A percentile compares a stretch with the other conserved stretches of the same genome.
phyloP scores from a whole-genome alignment of 1,140 invertebrate species.

The Meloidogyne chitwoodi region DNA sequence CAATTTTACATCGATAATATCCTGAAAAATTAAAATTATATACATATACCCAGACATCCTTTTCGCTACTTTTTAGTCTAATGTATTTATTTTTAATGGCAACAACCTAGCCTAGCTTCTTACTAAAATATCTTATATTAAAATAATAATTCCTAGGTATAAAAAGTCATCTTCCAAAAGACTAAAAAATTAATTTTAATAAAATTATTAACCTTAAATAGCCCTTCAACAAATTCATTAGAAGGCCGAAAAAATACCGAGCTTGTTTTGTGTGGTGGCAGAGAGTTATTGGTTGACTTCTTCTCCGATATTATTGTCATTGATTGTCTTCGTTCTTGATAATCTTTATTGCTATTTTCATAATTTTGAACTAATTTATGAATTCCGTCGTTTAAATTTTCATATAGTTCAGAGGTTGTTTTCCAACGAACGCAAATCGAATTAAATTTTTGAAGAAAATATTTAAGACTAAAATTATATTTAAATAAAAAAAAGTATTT shows the following conservation, averaged over 20 bases:
- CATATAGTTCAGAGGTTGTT: background rate
- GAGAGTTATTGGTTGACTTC: background rate
- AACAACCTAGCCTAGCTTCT: no score
- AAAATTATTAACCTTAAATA: slow-evolving; percentile 19
- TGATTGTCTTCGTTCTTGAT: background rate
- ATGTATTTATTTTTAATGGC: no score
- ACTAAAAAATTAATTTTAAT: background rate
- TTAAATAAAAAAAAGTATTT: background rate
- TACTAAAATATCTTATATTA: no score
- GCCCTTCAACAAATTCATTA: slow-evolving; percentile 3
- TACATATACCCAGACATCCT: no score
- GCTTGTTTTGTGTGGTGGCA: background rate
- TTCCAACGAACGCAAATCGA: background rate
- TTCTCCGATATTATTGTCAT: background rate
- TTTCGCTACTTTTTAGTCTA: no score
- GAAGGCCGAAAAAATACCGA: slow-evolving; percentile 9
- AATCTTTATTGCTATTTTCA: background rate
- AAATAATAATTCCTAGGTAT: background rate
- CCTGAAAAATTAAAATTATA: background rate
- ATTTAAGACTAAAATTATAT: background rate
- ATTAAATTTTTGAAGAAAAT: background rate
- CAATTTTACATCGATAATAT: background rate
- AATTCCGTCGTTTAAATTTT: background rate
- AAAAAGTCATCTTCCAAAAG: background rate
- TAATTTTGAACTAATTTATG: background rate